These are phyloP conservation scores for Archivesica marissinica DNA, from an alignment of 1,140 invertebrate genomes.

Conservation along the genomic window DNA sequence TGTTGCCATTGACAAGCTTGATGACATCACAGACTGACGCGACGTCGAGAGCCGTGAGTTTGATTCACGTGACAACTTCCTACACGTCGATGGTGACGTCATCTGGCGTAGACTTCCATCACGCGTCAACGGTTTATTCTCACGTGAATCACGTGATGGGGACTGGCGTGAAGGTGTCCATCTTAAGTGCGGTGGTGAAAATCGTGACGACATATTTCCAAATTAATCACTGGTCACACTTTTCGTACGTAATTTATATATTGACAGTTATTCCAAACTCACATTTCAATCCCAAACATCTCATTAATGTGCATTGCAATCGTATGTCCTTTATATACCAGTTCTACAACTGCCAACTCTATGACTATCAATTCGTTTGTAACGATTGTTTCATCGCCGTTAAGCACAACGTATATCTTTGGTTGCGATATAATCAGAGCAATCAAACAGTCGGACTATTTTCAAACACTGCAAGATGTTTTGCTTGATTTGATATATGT, in stretches of 20 bases:
- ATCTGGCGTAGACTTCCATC: background rate
- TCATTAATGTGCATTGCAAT: too few relatives aligned
- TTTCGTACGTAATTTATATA: too few relatives aligned
- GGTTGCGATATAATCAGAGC: background rate
- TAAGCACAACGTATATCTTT: background rate
- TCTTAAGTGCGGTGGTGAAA: background rate
- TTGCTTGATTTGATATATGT: background rate
- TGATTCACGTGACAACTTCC: background rate
- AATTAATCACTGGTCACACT: too few relatives aligned
- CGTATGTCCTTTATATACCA: too few relatives aligned
- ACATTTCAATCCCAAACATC: too few relatives aligned
- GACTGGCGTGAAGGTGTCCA: background rate
- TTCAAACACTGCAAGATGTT: constrained; percentile 15
- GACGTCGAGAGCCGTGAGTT: constrained; percentile 12
- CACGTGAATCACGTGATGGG: background rate
- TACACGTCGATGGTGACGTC: constrained; percentile 14
- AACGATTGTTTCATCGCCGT: too few relatives aligned
- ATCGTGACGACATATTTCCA: background rate
- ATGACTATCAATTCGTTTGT: too few relatives aligned
- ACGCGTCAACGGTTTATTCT: background rate
- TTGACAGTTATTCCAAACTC: too few relatives aligned
- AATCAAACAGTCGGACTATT: constrained; percentile 20
- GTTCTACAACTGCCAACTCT: too few relatives aligned
- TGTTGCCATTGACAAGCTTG: constrained; percentile 18
- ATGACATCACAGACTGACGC: constrained; percentile 36